phyloP scores from a whole-genome alignment of 1,140 invertebrate species.

The Sweltsa coloradensis region DNA sequence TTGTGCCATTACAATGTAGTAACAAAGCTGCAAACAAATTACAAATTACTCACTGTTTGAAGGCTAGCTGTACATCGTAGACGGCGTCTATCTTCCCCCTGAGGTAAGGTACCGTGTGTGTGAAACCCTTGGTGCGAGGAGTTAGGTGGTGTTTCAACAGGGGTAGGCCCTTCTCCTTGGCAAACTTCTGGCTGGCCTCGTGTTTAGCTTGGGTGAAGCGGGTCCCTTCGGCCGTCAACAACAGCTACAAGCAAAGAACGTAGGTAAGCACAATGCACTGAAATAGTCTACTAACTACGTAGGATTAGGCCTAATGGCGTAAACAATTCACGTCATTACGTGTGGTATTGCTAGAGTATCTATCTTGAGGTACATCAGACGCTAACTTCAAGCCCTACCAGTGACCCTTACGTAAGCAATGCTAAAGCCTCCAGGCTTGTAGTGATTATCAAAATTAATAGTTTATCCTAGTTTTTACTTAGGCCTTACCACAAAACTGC shows the following conservation, averaged over 20 bases:
- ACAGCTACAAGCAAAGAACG: constrained; percentile 42
- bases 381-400: neutral
- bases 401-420: neutral
- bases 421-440: no score
- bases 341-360: neutral
- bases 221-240: constrained; percentile 92
- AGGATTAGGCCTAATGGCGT: neutral
- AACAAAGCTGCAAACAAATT: neutral
- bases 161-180: constrained; percentile 71
- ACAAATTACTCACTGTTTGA: constrained; percentile 43
- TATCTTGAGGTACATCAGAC: neutral
- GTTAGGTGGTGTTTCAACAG: constrained; percentile 80
- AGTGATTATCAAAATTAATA: no score
- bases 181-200: constrained; percentile 76
- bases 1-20: no score
- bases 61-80: constrained; percentile 74
- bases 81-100: constrained; percentile 67
- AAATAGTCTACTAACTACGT: neutral
- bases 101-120: constrained; percentile 55
- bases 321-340: neutral
- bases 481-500: no score
- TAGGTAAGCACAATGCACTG: neutral
- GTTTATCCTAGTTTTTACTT: no score
- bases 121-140: constrained; percentile 88
- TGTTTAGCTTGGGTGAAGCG: constrained; percentile 82